phyloP scores from a whole-genome alignment of 92 coral and sea anemone genomes.

The Phenganax stokvisi region DNA sequence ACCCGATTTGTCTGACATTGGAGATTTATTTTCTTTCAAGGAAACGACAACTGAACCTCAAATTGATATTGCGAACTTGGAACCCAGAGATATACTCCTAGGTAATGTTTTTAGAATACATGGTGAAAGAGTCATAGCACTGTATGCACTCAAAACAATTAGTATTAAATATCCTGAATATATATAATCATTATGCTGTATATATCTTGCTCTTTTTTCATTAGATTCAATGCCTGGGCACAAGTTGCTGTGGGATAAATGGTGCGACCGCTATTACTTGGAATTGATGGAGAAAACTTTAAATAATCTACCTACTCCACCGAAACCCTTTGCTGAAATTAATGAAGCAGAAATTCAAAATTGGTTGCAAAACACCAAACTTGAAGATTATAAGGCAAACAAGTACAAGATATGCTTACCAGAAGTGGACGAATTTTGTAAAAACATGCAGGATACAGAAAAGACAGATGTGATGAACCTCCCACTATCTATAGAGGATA shows the following conservation, averaged over 20 bases:
- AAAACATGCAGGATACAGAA: not conserved
- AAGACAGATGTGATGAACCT: constrained; percentile 16
- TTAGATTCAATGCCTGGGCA: constrained; percentile 4
- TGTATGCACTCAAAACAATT: not conserved
- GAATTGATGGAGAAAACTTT: not conserved
- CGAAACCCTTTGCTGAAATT: not conserved
- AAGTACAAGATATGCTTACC: constrained; percentile 1
- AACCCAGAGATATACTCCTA: not conserved
- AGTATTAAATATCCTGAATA: not conserved
- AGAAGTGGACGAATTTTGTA: not conserved
- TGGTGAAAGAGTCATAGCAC: not conserved
- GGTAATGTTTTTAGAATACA: not conserved
- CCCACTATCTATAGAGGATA: constrained; percentile 14
- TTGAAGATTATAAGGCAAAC: not conserved
- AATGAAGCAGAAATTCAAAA: not conserved
- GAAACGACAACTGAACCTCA: not conserved
- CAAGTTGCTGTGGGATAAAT: not conserved
- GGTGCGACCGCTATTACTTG: constrained; percentile 5
- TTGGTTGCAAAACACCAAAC: not conserved
- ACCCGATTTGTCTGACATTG: not conserved
- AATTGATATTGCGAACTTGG: not conserved
- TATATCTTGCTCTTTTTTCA: not conserved
- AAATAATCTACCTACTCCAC: not conserved
- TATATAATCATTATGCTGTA: not conserved
- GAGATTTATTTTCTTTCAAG: not conserved